Evolutionary conservation across 1,140 invertebrate species (phyloP).

Genomic region (Papilio xuthus): DNA sequence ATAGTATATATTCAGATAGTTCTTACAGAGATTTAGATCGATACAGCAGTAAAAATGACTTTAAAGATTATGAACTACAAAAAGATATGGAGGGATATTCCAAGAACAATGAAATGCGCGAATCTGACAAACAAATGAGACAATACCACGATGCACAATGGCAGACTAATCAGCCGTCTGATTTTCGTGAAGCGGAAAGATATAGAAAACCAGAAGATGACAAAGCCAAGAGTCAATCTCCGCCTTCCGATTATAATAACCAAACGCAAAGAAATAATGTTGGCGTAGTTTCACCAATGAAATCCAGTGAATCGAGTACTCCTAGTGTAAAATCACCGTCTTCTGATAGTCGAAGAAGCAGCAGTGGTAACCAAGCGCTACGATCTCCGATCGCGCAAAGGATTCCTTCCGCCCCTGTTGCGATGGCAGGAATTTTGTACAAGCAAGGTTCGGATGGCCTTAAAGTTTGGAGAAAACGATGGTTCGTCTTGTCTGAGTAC

Average conservation of each 20-base stretch:
- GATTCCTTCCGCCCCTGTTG: conserved; percentile 89
- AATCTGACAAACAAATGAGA: conserved; percentile 65
- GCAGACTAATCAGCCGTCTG: conserved; percentile 63
- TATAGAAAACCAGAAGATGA: conserved; percentile 62
- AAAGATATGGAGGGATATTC: conserved; percentile 68
- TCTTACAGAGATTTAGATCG: conserved; percentile 74
- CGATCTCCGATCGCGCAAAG: conserved; percentile 90
- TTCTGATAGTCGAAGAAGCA: conserved; percentile 84
- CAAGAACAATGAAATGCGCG: conserved; percentile 69
- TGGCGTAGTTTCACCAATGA: conserved; percentile 68
- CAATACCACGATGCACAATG: conserved; percentile 70
- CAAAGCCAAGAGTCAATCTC: conserved; percentile 63
- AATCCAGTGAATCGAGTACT: conserved; percentile 77
- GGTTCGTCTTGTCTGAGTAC: conserved; percentile 97
- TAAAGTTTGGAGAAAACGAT: conserved; percentile 96
- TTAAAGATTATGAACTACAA: conserved; percentile 72
- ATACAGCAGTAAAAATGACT: conserved; percentile 76
- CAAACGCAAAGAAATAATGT: conserved; percentile 60
- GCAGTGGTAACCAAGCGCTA: conserved; percentile 83
- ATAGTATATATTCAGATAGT: conserved; percentile 75
- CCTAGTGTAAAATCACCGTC: conserved; percentile 80
- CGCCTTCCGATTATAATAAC: conserved; percentile 64
- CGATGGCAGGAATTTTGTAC: conserved; percentile 93
- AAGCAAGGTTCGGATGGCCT: conserved; percentile 95
- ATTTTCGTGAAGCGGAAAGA: conserved; percentile 63